Evolutionary conservation across 92 coral and sea anemone genomes (phyloP).

Genomic region (Zoanthus sansibaricus): DNA sequence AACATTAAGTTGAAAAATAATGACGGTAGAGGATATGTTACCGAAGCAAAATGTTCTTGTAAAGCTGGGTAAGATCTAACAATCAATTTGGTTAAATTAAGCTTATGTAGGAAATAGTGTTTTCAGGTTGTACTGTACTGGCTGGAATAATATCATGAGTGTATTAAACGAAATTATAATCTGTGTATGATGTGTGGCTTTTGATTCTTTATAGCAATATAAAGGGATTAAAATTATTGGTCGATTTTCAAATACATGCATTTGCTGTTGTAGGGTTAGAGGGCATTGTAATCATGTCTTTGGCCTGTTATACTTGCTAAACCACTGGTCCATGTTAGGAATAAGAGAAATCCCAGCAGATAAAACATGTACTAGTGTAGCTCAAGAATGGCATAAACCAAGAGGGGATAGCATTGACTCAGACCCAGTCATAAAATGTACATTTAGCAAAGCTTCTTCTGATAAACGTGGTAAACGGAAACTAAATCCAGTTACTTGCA

Average conservation of each 20-base stretch:
- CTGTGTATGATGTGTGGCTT: neutral
- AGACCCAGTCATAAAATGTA: slow-evolving; percentile 69
- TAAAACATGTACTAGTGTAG: slow-evolving; percentile 61
- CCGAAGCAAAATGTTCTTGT: slow-evolving; percentile 57
- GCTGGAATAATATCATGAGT: neutral
- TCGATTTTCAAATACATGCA: neutral
- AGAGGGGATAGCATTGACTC: slow-evolving; percentile 49
- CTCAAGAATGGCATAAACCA: slow-evolving; percentile 63
- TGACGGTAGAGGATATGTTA: slow-evolving; percentile 29
- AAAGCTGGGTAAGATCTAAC: slow-evolving; percentile 55
- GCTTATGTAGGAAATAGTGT: neutral
- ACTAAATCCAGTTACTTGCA: slow-evolving; percentile 57
- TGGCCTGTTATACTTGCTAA: slow-evolving; percentile 39
- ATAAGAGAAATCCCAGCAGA: slow-evolving; percentile 64
- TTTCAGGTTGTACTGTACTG: neutral
- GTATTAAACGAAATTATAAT: neutral
- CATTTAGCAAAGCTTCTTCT: slow-evolving; percentile 56
- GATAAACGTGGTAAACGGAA: slow-evolving; percentile 53
- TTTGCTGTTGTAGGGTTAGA: slow-evolving; percentile 40
- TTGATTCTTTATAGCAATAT: neutral
- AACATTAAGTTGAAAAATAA: slow-evolving; percentile 11
- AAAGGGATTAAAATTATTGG: neutral
- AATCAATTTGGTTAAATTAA: neutral
- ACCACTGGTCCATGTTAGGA: slow-evolving; percentile 63
- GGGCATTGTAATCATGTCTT: slow-evolving; percentile 60